A percentile compares a stretch with the other conserved stretches of the same genome.
These are phyloP conservation scores for Orycteropus afer DNA, from an alignment of 2,113 vertebrate genomes.

Conservation along the genomic window DNA sequence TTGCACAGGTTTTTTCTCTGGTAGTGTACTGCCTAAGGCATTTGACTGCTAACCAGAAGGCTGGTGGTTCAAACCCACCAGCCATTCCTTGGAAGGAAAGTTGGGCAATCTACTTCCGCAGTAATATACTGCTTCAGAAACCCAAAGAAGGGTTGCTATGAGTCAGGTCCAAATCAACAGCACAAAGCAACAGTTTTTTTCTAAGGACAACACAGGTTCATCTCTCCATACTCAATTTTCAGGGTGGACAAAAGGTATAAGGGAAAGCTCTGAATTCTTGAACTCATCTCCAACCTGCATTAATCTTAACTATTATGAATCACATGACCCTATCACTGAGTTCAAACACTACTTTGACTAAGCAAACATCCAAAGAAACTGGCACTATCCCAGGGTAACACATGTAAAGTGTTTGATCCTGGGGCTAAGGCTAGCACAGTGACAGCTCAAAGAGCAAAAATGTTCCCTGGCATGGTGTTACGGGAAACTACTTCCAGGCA, in stretches of 20 bases:
- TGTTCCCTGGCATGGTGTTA: slow-evolving; percentile 65
- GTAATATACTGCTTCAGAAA: no score
- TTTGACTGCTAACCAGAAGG: no score
- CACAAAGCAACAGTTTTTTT: no score
- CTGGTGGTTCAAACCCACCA: no score
- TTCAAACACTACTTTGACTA: slow-evolving; percentile 52
- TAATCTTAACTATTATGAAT: neutral
- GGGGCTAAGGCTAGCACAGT: neutral
- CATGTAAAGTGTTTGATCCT: slow-evolving; percentile 69
- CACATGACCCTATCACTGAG: neutral
- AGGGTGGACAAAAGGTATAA: neutral
- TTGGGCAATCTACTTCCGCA: no score
- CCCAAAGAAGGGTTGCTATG: no score
- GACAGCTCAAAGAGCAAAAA: slow-evolving; percentile 77
- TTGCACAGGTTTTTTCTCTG: neutral
- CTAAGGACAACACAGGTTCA: neutral
- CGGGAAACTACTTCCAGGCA: slow-evolving; percentile 68
- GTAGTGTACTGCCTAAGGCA: no score
- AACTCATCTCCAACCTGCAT: neutral
- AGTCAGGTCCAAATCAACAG: no score
- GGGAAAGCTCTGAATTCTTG: neutral
- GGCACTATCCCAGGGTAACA: slow-evolving; percentile 60
- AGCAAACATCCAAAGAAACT: slow-evolving; percentile 51
- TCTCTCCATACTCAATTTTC: neutral
- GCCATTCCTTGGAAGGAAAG: no score